Conservation (phyloP, 2,113 vertebrate genomes). For the Antechinus flavipes region DNA sequence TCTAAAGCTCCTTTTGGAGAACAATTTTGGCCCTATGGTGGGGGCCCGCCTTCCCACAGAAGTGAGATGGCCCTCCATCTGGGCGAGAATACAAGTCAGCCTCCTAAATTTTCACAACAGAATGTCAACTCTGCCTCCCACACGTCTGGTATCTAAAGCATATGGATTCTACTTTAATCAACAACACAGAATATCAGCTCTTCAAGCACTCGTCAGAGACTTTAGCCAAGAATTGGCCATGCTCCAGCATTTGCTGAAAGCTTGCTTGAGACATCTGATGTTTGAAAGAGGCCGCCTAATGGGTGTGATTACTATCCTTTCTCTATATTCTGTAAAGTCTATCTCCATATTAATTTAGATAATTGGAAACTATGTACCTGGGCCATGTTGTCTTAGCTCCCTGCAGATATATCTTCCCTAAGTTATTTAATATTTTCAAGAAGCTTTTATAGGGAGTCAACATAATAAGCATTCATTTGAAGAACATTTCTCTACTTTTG, state of each 20-base stretch:
- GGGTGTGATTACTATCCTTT: not conserved
- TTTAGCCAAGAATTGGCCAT: not conserved
- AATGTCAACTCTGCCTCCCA: constrained; percentile 3
- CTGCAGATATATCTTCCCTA: not conserved
- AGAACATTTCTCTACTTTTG: not conserved
- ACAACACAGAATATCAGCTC: constrained; percentile 1
- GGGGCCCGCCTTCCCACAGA: not conserved
- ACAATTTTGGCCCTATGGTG: not conserved
- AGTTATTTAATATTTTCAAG: not conserved
- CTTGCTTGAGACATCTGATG: not conserved
- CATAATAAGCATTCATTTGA: not conserved
- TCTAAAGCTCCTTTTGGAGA: not conserved
- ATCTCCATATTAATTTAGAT: not conserved
- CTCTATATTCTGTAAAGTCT: not conserved
- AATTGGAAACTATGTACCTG: not conserved
- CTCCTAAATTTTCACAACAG: constrained; percentile 5
- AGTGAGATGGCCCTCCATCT: constrained; percentile 3
- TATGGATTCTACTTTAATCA: not conserved
- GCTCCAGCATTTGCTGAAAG: not conserved
- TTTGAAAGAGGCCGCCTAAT: not conserved
- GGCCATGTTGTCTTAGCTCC: not conserved
- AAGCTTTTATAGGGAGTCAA: not conserved
- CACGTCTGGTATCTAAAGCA: constrained; percentile 4
- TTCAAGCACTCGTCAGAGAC: not conserved
- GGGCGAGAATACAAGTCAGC: not conserved